Evolutionary conservation across 1,140 invertebrate species (phyloP).

Genomic region (Megathymus violae): DNA sequence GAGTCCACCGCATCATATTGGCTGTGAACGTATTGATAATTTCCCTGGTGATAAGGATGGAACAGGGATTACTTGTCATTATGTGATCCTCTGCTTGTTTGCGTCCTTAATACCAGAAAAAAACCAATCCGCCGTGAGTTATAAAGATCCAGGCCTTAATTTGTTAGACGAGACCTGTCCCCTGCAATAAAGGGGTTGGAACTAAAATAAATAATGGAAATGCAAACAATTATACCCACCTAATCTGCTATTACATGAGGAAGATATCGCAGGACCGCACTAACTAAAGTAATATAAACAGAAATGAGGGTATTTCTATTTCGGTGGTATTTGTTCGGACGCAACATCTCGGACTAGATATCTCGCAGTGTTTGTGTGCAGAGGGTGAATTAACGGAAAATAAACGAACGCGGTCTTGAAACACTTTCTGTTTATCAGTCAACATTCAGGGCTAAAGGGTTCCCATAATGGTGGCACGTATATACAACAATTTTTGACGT

Average conservation of each 20-base stretch:
- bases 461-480: too few species aligned
- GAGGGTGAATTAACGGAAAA: background rate
- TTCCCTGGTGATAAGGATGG: too few species aligned
- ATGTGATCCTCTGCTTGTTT: too few species aligned
- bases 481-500: too few species aligned
- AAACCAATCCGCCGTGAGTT: too few species aligned
- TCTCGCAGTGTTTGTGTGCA: background rate
- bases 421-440: background rate
- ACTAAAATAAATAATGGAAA: background rate
- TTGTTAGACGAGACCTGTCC: background rate
- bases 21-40: too few species aligned
- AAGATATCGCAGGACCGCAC: background rate
- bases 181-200: background rate
- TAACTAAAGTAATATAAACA: background rate
- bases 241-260: background rate
- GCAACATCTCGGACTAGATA: background rate
- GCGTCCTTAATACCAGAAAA: too few species aligned
- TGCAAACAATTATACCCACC: background rate
- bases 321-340: background rate
- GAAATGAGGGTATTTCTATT: background rate
- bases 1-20: too few species aligned
- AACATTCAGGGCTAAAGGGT: too few species aligned
- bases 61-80: too few species aligned
- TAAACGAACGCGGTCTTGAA: background rate
- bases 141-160: background rate